These are phyloP conservation scores for Beroe ovata DNA, from an alignment of 37 sponge, comb jelly and placozoan species.

Conservation along the genomic window DNA sequence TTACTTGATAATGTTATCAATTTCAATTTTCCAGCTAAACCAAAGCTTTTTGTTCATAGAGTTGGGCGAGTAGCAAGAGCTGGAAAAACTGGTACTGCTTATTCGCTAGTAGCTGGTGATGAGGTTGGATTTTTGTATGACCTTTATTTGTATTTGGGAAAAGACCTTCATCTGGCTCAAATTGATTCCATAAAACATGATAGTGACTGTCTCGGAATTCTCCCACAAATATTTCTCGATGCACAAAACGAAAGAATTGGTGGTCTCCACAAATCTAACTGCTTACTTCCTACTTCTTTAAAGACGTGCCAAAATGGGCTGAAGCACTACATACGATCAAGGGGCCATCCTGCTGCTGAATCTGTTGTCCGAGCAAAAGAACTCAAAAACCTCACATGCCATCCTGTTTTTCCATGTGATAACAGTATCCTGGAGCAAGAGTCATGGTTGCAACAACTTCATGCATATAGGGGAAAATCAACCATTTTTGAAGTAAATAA, in stretches of 20 bases:
- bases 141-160: constrained; percentile 85
- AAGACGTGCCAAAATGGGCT: constrained; percentile 72
- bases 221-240: constrained; percentile 34
- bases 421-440: background rate
- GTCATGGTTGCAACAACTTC: background rate
- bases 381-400: constrained; percentile 69
- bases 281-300: constrained; percentile 37
- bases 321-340: constrained; percentile 81
- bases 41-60: constrained; percentile 95
- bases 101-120: constrained; percentile 80
- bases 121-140: constrained; percentile 87
- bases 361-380: constrained; percentile 79
- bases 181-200: background rate
- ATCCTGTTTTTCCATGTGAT: constrained; percentile 73
- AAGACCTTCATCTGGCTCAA: constrained; percentile 12
- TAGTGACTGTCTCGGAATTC: constrained; percentile 25
- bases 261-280: constrained; percentile 30
- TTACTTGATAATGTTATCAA: constrained; percentile 95
- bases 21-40: constrained; percentile 87
- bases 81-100: constrained; percentile 89
- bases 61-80: constrained; percentile 96
- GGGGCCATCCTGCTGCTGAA: constrained; percentile 75
- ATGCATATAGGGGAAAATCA: constrained; percentile 35
- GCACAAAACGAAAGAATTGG: constrained; percentile 20
- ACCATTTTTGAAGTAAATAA: constrained; percentile 54